Conservation (phyloP, 2,888 invertebrate species). For the Eumacrocentrus americanus region DNA sequence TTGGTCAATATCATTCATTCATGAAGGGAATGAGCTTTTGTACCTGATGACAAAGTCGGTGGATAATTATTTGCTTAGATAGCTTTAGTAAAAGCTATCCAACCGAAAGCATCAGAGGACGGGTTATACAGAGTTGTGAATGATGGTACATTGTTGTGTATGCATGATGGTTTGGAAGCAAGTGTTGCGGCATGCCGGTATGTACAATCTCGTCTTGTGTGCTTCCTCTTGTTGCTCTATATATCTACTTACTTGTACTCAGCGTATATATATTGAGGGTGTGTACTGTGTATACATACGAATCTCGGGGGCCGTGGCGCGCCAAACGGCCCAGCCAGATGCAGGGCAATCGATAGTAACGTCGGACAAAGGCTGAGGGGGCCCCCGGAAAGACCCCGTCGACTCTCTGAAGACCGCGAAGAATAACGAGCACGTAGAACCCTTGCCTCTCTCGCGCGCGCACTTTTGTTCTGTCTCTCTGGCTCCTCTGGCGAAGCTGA, state of each 20-base stretch:
- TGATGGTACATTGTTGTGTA: not conserved
- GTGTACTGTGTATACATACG: not conserved
- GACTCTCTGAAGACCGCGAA: conserved; percentile 2
- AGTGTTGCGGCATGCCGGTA: conserved; percentile 6
- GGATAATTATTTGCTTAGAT: no score
- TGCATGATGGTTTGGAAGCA: not conserved
- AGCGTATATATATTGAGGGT: not conserved
- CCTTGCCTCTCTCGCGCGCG: not conserved
- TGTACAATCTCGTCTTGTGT: conserved; percentile 4
- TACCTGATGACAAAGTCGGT: no score
- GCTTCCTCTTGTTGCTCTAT: not conserved
- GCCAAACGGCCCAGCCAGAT: not conserved
- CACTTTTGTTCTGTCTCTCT: conserved; percentile 15
- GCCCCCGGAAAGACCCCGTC: not conserved
- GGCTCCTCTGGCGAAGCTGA: not conserved
- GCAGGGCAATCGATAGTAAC: conserved; percentile 21
- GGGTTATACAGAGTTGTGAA: no score
- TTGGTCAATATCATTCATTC: no score
- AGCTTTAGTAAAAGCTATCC: no score
- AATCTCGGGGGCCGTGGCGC: not conserved
- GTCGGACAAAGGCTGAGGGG: not conserved
- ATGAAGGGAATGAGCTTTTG: no score
- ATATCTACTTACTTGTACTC: no score
- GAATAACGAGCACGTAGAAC: conserved; percentile 26
- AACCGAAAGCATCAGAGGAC: no score